Conservation (phyloP, 1,140 invertebrate species). For the Catajapyx aquilonaris region DNA sequence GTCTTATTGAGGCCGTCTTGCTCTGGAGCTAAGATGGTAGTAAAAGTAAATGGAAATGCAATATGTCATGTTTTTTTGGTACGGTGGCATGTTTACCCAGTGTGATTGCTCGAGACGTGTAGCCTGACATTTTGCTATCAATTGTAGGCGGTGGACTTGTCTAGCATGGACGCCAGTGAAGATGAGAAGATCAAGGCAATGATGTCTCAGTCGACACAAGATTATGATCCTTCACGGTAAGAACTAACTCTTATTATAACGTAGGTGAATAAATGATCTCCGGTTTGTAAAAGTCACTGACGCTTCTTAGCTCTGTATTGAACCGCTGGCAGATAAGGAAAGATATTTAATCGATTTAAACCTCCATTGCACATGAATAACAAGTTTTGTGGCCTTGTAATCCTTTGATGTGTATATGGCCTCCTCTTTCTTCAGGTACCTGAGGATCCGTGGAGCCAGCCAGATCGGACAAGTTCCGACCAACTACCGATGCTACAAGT, state of each 20-base stretch:
- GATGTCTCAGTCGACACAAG: conserved; percentile 87
- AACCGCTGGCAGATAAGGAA: too few species aligned
- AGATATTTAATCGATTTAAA: too few species aligned
- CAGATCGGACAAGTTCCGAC: conserved; percentile 71
- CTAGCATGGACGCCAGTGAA: conserved; percentile 75
- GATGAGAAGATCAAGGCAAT: conserved; percentile 94
- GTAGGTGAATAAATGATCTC: neutral
- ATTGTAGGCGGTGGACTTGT: conserved; percentile 54
- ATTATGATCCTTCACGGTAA: conserved; percentile 93
- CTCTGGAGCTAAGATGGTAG: too few species aligned
- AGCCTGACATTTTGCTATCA: too few species aligned
- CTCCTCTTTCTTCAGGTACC: conserved; percentile 43
- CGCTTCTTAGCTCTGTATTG: too few species aligned
- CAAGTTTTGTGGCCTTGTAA: conserved; percentile 4
- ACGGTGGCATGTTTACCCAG: too few species aligned
- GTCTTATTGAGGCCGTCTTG: too few species aligned
- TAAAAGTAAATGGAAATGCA: too few species aligned
- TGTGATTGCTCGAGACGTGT: too few species aligned
- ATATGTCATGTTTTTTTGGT: too few species aligned
- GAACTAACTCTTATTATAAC: conserved; percentile 15
- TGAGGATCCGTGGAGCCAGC: conserved; percentile 63
- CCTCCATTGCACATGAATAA: conserved; percentile 1
- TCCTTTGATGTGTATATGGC: conserved; percentile 5
- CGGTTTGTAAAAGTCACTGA: too few species aligned
- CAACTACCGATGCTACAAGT: conserved; percentile 81